Percentiles rank a stretch among this genome's conserved stretches.
Conservation (phyloP, 2,888 invertebrate species). For the Lasioglossum pauxillum region DNA sequence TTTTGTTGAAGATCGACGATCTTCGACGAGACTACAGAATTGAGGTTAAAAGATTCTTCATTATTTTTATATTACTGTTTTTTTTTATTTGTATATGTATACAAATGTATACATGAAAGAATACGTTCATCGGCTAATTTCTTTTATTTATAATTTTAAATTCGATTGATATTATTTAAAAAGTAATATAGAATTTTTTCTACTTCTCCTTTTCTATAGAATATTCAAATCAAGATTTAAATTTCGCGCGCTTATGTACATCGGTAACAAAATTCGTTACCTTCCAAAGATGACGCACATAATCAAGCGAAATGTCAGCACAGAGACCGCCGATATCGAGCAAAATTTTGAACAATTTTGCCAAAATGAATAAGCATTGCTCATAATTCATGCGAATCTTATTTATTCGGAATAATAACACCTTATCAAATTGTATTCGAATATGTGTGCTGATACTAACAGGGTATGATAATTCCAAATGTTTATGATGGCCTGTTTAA, state of each 20-base stretch:
- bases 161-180: neutral
- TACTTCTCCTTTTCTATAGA: neutral
- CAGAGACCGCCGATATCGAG: neutral
- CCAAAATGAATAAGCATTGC: neutral
- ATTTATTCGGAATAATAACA: neutral
- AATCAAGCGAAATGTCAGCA: neutral
- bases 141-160: neutral
- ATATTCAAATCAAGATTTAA: neutral
- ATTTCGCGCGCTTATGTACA: neutral
- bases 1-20: neutral
- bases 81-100: neutral
- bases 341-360: neutral
- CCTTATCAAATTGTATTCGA: neutral
- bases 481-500: neutral
- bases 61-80: neutral
- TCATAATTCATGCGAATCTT: neutral
- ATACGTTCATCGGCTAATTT: neutral
- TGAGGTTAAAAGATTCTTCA: neutral
- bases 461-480: neutral
- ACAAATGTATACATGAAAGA: neutral
- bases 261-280: neutral
- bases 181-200: neutral
- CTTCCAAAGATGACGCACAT: neutral
- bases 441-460: neutral
- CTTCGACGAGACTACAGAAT: neutral